Evolutionary conservation across 2,797 vertebrate species (phyloP).

Genomic region (Pantherophis vulpinus): DNA sequence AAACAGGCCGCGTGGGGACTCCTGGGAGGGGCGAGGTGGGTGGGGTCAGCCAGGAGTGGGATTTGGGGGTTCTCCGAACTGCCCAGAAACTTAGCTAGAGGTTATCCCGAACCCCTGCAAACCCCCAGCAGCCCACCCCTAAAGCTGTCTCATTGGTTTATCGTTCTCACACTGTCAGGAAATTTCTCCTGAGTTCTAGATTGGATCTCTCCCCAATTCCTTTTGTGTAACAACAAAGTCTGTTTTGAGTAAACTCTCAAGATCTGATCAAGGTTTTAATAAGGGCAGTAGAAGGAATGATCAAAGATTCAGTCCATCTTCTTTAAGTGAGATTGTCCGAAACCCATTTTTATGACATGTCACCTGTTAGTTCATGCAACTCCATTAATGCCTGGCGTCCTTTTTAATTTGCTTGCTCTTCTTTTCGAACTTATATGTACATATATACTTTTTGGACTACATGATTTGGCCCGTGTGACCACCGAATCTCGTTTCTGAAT

Average conservation of each 20-base stretch:
- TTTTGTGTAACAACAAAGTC: neutral
- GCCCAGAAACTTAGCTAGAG: too few relatives aligned
- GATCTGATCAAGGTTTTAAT: neutral
- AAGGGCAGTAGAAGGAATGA: neutral
- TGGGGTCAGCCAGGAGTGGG: too few relatives aligned
- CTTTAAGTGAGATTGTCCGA: neutral
- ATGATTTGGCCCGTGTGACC: slow-evolving; percentile 36
- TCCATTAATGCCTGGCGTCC: slow-evolving; percentile 43
- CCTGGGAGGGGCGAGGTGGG: too few relatives aligned
- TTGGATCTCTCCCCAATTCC: too few relatives aligned
- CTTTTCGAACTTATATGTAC: neutral
- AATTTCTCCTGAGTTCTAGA: too few relatives aligned
- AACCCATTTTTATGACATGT: neutral
- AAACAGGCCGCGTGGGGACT: too few relatives aligned
- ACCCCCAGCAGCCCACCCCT: too few relatives aligned
- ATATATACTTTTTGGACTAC: neutral
- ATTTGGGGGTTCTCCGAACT: too few relatives aligned
- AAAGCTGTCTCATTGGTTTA: too few relatives aligned
- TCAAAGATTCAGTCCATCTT: neutral
- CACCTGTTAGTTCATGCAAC: neutral
- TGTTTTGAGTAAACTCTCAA: neutral
- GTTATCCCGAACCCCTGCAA: too few relatives aligned
- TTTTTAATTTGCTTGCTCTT: slow-evolving; percentile 42
- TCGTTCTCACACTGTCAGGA: too few relatives aligned
- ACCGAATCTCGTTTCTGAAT: slow-evolving; percentile 60